phyloP scores from a whole-genome alignment of 2,888 invertebrate species.

The Gisinianus flammeolus region DNA sequence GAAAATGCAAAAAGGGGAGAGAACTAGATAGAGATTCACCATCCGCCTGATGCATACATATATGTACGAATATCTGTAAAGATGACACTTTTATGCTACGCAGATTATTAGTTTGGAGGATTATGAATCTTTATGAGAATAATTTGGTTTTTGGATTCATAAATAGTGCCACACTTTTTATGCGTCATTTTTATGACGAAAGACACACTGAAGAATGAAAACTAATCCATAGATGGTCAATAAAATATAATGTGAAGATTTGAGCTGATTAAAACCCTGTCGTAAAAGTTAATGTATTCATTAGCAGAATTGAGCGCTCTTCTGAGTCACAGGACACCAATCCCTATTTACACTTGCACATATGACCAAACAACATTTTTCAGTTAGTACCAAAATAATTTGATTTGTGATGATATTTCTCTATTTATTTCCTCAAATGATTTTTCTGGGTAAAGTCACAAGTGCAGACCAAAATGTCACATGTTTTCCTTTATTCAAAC shows the following conservation, averaged over 20 bases:
- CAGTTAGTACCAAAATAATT: no score
- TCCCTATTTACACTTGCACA: no score
- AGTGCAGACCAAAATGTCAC: no score
- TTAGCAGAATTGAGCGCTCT: conserved; percentile 11
- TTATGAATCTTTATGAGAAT: conserved; percentile 6
- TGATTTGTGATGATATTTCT: no score
- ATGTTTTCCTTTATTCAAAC: no score
- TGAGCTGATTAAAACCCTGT: conserved; percentile 11
- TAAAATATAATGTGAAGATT: conserved; percentile 24
- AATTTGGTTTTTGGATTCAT: background rate
- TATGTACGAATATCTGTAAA: background rate
- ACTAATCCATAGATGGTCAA: background rate
- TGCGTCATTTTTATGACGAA: conserved; percentile 5
- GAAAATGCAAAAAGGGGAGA: background rate
- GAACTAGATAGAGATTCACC: background rate
- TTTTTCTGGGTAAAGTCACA: no score
- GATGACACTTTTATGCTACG: background rate
- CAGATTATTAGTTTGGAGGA: conserved; percentile 4
- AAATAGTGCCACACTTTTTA: conserved; percentile 3
- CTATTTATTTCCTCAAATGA: no score
- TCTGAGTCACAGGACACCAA: background rate
- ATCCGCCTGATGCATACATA: background rate
- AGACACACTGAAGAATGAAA: background rate
- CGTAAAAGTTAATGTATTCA: conserved; percentile 27
- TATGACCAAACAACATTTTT: no score